Percentiles rank a stretch among this genome's conserved stretches.
These are phyloP conservation scores for Lasioglossum albipes DNA, from an alignment of 1,140 invertebrate genomes.

Conservation along the genomic window DNA sequence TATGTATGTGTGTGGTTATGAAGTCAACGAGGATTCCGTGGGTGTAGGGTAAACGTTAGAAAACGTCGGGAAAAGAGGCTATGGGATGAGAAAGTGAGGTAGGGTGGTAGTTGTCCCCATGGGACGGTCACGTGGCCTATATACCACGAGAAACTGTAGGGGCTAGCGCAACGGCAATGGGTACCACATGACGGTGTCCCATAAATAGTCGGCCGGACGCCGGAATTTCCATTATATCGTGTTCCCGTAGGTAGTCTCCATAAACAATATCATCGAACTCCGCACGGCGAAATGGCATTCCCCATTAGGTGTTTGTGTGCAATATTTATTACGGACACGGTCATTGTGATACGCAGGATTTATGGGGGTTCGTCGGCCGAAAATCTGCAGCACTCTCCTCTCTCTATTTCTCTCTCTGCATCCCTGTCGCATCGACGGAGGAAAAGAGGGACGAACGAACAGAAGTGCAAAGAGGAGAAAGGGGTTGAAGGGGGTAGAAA, in stretches of 20 bases:
- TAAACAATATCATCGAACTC: constrained; percentile 73
- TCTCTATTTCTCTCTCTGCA: neutral
- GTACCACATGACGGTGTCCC: constrained; percentile 61
- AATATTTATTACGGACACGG: constrained; percentile 67
- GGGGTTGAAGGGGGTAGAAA: neutral
- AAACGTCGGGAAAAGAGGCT: neutral
- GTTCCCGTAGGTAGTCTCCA: constrained; percentile 64
- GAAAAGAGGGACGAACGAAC: neutral
- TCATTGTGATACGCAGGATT: constrained; percentile 63
- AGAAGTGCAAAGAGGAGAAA: neutral
- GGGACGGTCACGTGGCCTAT: constrained; percentile 55
- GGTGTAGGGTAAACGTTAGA: neutral
- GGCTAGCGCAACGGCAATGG: constrained; percentile 23
- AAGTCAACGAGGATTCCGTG: constrained; percentile 3
- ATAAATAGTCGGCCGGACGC: constrained; percentile 67
- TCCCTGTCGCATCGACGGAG: neutral
- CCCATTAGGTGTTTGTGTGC: constrained; percentile 64
- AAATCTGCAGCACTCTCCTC: constrained; percentile 32
- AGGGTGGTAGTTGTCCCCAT: constrained; percentile 49
- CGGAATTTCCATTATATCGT: constrained; percentile 72
- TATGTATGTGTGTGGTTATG: neutral
- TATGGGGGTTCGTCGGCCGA: constrained; percentile 44
- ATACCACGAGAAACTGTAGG: constrained; percentile 40
- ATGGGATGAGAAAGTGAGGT: neutral
- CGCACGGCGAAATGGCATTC: constrained; percentile 55